phyloP scores from a whole-genome alignment of 1,140 invertebrate species.

The Cherax destructor region DNA sequence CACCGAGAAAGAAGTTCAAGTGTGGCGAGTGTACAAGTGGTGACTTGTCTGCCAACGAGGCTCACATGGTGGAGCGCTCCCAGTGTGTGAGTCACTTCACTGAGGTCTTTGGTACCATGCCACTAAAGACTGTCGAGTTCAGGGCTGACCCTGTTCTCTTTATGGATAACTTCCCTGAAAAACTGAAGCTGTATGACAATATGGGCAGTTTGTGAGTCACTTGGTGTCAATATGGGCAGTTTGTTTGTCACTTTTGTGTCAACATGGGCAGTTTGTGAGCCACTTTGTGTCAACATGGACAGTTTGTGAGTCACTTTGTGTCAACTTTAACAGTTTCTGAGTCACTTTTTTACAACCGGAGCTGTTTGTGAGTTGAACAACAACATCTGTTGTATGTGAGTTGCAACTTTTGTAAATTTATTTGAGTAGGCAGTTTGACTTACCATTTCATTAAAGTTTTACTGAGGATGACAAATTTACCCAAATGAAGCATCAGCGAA shows the following conservation, averaged over 20 bases:
- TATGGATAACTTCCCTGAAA: constrained; percentile 90
- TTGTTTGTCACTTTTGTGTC: constrained; percentile 79
- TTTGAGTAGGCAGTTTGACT: no score
- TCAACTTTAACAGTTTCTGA: constrained; percentile 92
- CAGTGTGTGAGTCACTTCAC: constrained; percentile 93
- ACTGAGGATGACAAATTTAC: no score
- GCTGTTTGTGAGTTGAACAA: constrained; percentile 83
- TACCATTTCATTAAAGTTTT: no score
- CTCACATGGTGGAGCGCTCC: constrained; percentile 94
- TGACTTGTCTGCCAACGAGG: constrained; percentile 91
- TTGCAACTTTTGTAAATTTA: no score
- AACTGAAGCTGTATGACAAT: constrained; percentile 92
- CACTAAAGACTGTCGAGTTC: constrained; percentile 92
- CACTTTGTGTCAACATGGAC: neutral
- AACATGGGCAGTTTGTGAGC: constrained; percentile 91
- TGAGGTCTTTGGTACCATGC: constrained; percentile 90
- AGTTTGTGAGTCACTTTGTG: constrained; percentile 78
- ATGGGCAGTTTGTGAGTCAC: constrained; percentile 88
- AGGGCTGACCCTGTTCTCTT: constrained; percentile 95
- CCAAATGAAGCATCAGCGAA: no score
- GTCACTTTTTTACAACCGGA: constrained; percentile 78
- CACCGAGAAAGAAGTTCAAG: constrained; percentile 98
- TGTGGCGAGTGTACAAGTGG: constrained; percentile 96
- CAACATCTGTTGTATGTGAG: neutral
- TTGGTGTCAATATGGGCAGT: neutral